These are phyloP conservation scores for Hylia prasina DNA, from an alignment of 2,113 vertebrate species.

Conservation along the genomic window DNA sequence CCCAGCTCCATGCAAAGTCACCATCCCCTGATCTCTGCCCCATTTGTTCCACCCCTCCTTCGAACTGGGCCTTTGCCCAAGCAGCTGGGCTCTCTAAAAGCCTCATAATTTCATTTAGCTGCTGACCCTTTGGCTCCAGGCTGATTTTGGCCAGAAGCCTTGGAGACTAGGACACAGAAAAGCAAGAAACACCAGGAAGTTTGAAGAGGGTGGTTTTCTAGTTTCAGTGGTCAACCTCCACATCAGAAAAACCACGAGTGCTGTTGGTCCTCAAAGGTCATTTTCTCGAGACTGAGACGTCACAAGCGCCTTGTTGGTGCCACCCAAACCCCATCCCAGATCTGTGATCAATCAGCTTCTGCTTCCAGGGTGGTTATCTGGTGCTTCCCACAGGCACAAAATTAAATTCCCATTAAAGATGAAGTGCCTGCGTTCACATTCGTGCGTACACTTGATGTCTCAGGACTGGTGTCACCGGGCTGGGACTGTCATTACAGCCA, in stretches of 20 bases:
- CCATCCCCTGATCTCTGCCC: not conserved
- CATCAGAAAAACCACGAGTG: not conserved
- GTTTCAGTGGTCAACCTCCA: not conserved
- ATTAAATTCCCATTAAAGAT: not conserved
- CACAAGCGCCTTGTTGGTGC: not conserved
- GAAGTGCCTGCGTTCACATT: fast-evolving
- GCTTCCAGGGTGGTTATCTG: not conserved
- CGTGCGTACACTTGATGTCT: fast-evolving
- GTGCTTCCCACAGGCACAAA: fast-evolving
- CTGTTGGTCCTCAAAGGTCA: not conserved
- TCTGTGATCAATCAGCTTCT: not conserved
- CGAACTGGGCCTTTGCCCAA: not conserved
- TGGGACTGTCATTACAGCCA: constrained; percentile 25
- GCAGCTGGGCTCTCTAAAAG: not conserved
- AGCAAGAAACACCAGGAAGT: not conserved
- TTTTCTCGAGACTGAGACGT: not conserved
- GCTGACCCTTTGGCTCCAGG: not conserved
- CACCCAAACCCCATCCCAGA: not conserved
- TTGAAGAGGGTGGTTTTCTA: not conserved
- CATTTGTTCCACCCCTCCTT: not conserved
- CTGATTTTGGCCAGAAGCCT: not conserved
- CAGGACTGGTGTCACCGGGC: fast-evolving
- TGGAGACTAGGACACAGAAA: not conserved
- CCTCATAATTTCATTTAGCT: not conserved
- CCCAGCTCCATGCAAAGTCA: fast-evolving